Evolutionary conservation across 2,888 invertebrate species (phyloP).

Genomic region (Eucera pruinosa): DNA sequence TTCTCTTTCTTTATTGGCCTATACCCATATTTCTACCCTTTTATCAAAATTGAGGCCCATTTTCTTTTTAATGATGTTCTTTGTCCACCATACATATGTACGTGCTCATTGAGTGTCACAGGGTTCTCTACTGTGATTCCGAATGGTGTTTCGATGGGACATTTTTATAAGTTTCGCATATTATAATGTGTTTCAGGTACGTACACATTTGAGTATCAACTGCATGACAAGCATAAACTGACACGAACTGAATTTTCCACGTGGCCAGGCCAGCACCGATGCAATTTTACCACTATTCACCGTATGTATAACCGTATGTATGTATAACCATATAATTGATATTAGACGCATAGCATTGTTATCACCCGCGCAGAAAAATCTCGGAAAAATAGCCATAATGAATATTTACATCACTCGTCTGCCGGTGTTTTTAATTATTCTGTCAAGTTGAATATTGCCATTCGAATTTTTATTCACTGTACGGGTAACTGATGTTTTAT

Average conservation of each 20-base stretch:
- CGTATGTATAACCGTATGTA: too few species aligned
- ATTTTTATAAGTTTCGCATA: conserved; percentile 40
- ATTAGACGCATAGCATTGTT: conserved; percentile 1
- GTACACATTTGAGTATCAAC: conserved; percentile 14
- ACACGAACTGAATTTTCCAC: conserved; percentile 49
- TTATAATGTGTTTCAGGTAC: conserved; percentile 43
- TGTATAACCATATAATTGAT: conserved; percentile 39
- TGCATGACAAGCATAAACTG: conserved; percentile 41
- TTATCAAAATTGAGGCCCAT: too few species aligned
- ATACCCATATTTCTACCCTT: too few species aligned
- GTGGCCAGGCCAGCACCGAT: conserved; percentile 25
- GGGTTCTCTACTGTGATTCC: conserved; percentile 10
- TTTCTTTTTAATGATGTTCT: too few species aligned
- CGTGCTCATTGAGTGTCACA: background rate
- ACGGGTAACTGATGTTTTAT: too few species aligned
- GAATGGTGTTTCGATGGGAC: background rate
- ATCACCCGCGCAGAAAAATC: conserved; percentile 31
- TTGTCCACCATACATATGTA: too few species aligned
- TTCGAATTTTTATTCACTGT: background rate
- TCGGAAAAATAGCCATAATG: background rate
- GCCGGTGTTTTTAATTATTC: background rate
- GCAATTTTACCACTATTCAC: conserved; percentile 44
- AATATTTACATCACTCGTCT: background rate
- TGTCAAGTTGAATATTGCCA: background rate
- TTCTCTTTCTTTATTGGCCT: too few species aligned